Conservation (phyloP, 2,888 invertebrate genomes). For the Gortyna flavago region DNA sequence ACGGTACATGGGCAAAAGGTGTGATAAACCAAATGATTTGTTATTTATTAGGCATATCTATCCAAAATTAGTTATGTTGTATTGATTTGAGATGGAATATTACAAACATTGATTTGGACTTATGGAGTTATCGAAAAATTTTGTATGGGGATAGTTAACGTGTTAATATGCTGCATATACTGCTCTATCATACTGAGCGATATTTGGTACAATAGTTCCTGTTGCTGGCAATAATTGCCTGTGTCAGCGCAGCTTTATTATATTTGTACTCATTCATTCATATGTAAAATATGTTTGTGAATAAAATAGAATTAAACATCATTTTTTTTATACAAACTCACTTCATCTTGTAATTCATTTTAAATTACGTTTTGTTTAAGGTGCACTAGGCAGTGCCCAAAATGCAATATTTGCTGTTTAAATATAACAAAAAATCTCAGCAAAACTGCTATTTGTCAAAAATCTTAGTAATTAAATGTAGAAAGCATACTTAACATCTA, state of each 20-base stretch:
- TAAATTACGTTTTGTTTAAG: background rate
- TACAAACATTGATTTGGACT: background rate
- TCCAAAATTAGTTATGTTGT: background rate
- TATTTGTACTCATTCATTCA: conserved; percentile 15
- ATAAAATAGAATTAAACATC: conserved; percentile 20
- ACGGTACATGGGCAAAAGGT: conserved; percentile 5
- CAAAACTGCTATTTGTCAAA: background rate
- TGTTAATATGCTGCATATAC: background rate
- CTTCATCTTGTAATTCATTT: conserved; percentile 7
- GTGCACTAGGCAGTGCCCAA: background rate
- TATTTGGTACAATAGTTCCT: background rate
- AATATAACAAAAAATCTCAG: background rate
- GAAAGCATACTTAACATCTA: conserved; percentile 14
- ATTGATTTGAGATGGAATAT: background rate
- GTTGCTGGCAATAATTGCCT: background rate
- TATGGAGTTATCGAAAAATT: conserved; percentile 9
- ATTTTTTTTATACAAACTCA: background rate
- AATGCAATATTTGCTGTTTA: background rate
- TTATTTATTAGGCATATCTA: background rate
- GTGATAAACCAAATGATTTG: background rate
- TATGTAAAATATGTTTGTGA: conserved; percentile 11
- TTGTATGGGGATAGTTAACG: conserved; percentile 2
- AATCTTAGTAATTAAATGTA: background rate
- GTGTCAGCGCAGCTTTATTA: conserved; percentile 19
- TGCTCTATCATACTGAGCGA: background rate